phyloP scores from a whole-genome alignment of 2,113 vertebrate genomes.

The Pholis gunnellus region DNA sequence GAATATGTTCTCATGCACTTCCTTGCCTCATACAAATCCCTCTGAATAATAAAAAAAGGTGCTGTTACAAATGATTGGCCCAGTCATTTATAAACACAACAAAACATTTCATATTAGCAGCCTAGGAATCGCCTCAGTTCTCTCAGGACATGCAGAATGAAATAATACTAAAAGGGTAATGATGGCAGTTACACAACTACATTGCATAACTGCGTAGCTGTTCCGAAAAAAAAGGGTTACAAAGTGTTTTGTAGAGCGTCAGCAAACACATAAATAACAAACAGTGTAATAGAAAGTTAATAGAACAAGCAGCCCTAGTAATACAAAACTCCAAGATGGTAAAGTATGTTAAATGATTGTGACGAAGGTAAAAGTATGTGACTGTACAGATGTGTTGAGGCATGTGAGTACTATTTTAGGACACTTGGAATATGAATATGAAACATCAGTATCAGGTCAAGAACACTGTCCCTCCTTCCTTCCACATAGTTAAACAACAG shows the following conservation, averaged over 20 bases:
- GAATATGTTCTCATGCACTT: not conserved
- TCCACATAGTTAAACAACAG: slow-evolving; percentile 57
- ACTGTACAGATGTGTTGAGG: not conserved
- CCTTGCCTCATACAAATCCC: not conserved
- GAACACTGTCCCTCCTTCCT: not conserved
- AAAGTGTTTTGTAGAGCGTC: not conserved
- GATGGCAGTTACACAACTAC: not conserved
- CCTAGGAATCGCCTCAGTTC: not conserved
- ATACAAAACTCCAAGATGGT: not conserved
- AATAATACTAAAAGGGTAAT: not conserved
- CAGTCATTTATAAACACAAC: not conserved
- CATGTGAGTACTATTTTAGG: not conserved
- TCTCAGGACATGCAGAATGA: not conserved
- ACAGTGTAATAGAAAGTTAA: not conserved
- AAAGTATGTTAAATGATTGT: not conserved
- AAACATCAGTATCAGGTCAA: slow-evolving; percentile 12
- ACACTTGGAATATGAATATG: slow-evolving; percentile 2
- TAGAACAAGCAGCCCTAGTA: too few relatives aligned
- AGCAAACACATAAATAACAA: slow-evolving; percentile 18
- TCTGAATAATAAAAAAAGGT: not conserved
- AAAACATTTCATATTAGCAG: not conserved
- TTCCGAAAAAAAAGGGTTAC: slow-evolving; percentile 30
- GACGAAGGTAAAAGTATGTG: too few relatives aligned
- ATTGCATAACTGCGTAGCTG: not conserved
- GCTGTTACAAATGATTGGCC: not conserved